A percentile compares a stretch with the other conserved stretches of the same genome.
These are phyloP conservation scores for Sycobia sp. DNA, from an alignment of 1,140 invertebrate species.

Conservation along the genomic window DNA sequence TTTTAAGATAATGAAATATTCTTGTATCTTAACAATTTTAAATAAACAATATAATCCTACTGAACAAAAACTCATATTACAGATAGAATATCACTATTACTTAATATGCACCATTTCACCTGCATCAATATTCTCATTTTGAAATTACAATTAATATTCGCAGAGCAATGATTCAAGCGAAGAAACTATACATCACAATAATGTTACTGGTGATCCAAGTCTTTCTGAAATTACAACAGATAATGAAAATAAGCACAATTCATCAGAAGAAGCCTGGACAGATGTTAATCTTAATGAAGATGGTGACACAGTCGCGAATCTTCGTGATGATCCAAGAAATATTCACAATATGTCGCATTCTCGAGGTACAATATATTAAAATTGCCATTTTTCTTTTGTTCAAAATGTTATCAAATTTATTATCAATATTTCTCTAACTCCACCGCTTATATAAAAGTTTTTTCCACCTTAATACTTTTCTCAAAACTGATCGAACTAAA, in stretches of 20 bases:
- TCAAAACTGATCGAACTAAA: too few species aligned
- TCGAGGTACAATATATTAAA: constrained; percentile 50
- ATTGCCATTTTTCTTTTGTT: not conserved
- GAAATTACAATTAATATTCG: constrained; percentile 32
- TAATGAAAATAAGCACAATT: constrained; percentile 68
- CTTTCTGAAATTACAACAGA: constrained; percentile 58
- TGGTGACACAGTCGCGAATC: constrained; percentile 64
- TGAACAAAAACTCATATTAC: too few species aligned
- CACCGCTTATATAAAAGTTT: too few species aligned
- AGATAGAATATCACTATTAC: too few species aligned
- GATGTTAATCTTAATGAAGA: constrained; percentile 90
- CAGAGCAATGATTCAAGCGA: constrained; percentile 82
- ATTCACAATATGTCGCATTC: constrained; percentile 65
- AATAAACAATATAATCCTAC: too few species aligned
- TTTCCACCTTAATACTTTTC: too few species aligned
- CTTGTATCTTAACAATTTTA: too few species aligned
- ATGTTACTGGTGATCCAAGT: constrained; percentile 54
- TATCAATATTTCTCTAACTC: too few species aligned
- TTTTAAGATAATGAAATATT: too few species aligned
- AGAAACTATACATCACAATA: constrained; percentile 63
- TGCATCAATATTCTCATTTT: not conserved
- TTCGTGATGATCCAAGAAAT: constrained; percentile 69
- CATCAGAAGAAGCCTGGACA: constrained; percentile 84
- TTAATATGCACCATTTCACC: too few species aligned
- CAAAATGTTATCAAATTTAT: not conserved